Evolutionary conservation across 1,140 invertebrate species (phyloP), one percentile per base, ranked within the genome.

Genomic region (Formica exsecta): DNA sequence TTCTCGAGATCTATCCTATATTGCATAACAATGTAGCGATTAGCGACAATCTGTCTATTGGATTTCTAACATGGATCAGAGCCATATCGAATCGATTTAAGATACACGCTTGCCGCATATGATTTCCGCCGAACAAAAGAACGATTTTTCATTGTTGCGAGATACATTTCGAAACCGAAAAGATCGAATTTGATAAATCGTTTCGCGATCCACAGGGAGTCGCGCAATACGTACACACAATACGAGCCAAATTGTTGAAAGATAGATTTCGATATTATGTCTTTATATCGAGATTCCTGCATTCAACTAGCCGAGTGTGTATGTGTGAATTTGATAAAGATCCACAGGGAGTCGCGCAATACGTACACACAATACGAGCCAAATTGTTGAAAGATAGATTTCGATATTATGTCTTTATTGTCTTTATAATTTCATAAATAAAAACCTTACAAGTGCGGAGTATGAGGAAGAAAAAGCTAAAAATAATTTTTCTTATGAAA

Each of bases 141-240:
- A 0, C 29, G 22, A 70, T 7, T 61, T 48, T 32, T 76, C 29
- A 13, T 36, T 7, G 51, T 87, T 71, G 66, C 44, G 66, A 29
- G 65, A 51, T 65, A 22, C 32, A 62, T 48, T 62, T 41, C 16
- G 59, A 44, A 74, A 66, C 9, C 16, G 36, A 61, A 51, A 51
- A 76, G 75, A 89, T 86, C 87, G 85, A 71, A 86, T 48, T 71
- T 85, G 87, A 89, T 86, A 86, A 89, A 64, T 74, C 38, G 74
- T 81, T 86, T 71, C 38, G 51, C 57, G 59, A 62, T 61, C 51
- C 62, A 44, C n/a, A 51, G 64, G 75, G 64, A 59, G 76, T 36
- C 62, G 38, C 4, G 48, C 48, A 51, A 51, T 51, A 51, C 16
- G 36, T 32, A 29, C 68, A 65, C 70, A 77, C 68, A 70, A 86